Percentiles rank a stretch among this genome's conserved stretches.
Evolutionary conservation across 2,888 invertebrate species (phyloP).

Genomic region (Xestia xanthographa): DNA sequence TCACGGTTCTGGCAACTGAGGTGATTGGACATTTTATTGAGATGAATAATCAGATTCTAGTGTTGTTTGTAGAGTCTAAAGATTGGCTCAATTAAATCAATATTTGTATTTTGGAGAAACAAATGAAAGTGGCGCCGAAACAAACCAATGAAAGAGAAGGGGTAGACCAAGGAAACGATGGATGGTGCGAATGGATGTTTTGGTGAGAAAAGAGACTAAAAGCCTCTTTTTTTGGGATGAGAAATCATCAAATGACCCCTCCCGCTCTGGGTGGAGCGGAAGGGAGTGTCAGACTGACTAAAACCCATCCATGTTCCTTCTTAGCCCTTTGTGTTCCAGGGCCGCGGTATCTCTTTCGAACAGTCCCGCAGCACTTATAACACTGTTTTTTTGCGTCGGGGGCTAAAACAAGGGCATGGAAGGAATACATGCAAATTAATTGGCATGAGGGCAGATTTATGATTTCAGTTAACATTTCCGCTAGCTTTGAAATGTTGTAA

Average conservation of each 20-base stretch:
- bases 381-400: no score
- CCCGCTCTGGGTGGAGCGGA: no score
- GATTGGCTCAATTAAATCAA: background rate
- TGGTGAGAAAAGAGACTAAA: background rate
- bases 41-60: background rate
- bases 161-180: background rate
- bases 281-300: no score
- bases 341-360: no score
- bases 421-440: background rate
- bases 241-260: no score
- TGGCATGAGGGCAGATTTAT: background rate
- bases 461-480: background rate
- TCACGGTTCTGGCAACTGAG: background rate
- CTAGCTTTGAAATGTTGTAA: background rate
- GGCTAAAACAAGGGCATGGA: background rate
- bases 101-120: background rate
- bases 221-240: no score
- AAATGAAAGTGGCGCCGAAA: background rate
- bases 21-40: slow-evolving; percentile 17
- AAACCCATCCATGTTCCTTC: no score
- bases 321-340: no score
- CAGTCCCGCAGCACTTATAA: no score
- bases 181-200: background rate
- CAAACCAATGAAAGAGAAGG: background rate
- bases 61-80: background rate